A percentile compares a stretch with the other conserved stretches of the same genome.
These are phyloP conservation scores for Philypnodon macrostomus DNA, from an alignment of 2,797 vertebrate species.

Conservation along the genomic window DNA sequence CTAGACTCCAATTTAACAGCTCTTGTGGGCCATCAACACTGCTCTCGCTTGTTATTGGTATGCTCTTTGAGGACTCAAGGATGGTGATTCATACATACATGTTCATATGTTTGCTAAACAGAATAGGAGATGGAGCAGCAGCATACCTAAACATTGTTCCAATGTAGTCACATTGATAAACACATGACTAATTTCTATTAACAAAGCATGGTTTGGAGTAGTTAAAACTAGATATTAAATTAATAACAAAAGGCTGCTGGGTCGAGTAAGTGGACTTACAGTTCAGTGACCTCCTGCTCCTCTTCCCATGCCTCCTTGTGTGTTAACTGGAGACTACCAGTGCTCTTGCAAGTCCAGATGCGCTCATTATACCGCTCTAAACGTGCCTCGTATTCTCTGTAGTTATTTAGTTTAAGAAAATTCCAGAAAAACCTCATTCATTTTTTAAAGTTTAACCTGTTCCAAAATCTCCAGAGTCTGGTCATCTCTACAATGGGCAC, in stretches of 20 bases:
- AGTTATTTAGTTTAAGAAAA: constrained; percentile 79
- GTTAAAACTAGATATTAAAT: no score
- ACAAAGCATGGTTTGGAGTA: no score
- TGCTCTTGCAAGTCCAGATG: constrained; percentile 98
- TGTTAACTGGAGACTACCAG: constrained; percentile 94
- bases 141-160: background rate
- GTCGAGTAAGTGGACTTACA: constrained; percentile 86
- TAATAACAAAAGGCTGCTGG: no score
- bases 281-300: constrained; percentile 96
- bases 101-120: constrained; percentile 53
- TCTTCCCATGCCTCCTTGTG: constrained; percentile 99
- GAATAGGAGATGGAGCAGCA: constrained; percentile 46
- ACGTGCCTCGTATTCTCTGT: constrained; percentile 93
- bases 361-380: constrained; percentile 86
- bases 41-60: background rate
- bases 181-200: no score
- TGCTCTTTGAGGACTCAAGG: background rate
- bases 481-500: no score
- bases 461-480: no score
- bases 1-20: constrained; percentile 46
- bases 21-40: constrained; percentile 24
- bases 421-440: background rate
- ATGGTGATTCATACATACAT: constrained; percentile 59
- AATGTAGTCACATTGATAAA: background rate
- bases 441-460: no score